Evolutionary conservation across 2,797 vertebrate species (phyloP), one percentile per base, ranked within the genome.

Genomic region (Melanitta fusca): DNA sequence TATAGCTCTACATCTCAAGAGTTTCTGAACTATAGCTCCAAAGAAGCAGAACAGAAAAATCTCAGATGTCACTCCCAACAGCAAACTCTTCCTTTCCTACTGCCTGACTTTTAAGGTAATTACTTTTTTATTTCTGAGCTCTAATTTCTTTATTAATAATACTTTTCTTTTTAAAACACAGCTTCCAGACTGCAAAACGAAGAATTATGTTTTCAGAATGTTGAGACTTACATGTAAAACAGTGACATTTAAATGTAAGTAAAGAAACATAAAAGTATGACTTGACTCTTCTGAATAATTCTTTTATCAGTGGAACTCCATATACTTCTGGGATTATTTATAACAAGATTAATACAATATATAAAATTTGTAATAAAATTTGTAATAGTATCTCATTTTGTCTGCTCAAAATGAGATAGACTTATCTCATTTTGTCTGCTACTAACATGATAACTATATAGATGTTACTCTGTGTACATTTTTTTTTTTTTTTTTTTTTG

Each of bases 11-110:
- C 38, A 72, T 54, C 34, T 79, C 58, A 38, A 47, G 58, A 56
- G n/a, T 54, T 93, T 78, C 89, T 92, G 73, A 96, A 85, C 58
- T 92, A n/a, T 5, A 78, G 54, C 25, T 89, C 41, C 39, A 64
- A 91, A 95, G 75, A 91, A 95, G 75, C 7, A 81, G 78, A 75
- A 75, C 11, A 91, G 10, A 91, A 82, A 54, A 65, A 75, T 78
- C 49, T 91, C 72, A 65, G 34, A 71, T 58, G 17, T 86, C 12
- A 72, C 28, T 94, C 85, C 25, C 20, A 60, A 2, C 17, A 72
- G 11, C 19, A 88, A 34, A 80, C 11, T 39, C 47, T 85, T 18
- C 22, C 20, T 70, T 85, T 95, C 13, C 14, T 54, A 39, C 84
- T 18, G 13, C 16, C 53, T 38, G 27, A 53, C 41, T 89, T 84